phyloP scores from a whole-genome alignment of 2,797 vertebrate species.

The Anguilla pacifica region DNA sequence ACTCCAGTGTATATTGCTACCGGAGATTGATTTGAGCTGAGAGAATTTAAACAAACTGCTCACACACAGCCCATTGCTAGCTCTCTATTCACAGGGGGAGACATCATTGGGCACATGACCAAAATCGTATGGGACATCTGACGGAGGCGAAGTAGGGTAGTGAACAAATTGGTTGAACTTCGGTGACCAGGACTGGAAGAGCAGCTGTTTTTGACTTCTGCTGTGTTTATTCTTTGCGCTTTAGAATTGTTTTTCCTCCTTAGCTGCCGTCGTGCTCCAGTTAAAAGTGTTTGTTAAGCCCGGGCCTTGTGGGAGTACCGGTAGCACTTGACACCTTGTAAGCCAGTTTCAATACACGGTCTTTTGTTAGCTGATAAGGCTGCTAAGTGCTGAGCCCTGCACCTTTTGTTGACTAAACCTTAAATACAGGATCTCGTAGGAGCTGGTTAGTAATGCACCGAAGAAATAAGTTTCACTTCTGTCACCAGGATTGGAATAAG shows the following conservation, averaged over 20 bases:
- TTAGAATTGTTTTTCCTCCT: background rate
- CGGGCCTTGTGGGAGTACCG: background rate
- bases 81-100: background rate
- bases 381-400: background rate
- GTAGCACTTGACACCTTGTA: background rate
- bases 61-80: background rate
- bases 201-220: background rate
- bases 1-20: background rate
- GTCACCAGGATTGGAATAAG: background rate
- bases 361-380: background rate
- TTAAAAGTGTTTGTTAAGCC: background rate
- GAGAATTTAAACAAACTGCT: background rate
- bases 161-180: background rate
- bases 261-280: background rate
- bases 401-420: background rate
- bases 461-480: background rate
- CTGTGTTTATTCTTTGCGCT: background rate
- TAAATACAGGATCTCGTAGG: background rate
- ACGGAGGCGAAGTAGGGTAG: background rate
- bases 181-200: background rate
- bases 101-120: background rate
- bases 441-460: background rate
- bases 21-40: background rate
- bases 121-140: constrained; percentile 1
- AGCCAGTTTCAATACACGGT: background rate